Evolutionary conservation across 2,888 invertebrate genomes (phyloP).

Genomic region (Dynastes grantii): DNA sequence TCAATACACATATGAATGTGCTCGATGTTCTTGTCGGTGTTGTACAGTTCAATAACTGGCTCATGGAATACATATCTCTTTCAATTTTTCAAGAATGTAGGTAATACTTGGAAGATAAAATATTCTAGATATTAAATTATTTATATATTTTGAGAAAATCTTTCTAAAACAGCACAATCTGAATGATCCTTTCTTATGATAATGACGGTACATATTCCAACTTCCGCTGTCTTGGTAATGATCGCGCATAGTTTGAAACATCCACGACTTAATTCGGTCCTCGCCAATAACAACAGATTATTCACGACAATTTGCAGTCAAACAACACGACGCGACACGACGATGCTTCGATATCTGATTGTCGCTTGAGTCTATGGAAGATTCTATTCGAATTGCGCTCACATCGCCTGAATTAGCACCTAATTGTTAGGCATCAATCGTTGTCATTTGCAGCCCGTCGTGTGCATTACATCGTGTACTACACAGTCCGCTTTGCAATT

Average conservation of each 20-base stretch:
- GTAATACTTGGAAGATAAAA: too few species aligned
- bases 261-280: neutral
- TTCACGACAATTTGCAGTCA: conserved; percentile 39
- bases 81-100: too few species aligned
- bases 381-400: conserved; percentile 33
- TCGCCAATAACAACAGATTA: neutral
- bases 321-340: conserved; percentile 14
- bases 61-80: too few species aligned
- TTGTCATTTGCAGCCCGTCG: conserved; percentile 21
- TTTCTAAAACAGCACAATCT: too few species aligned
- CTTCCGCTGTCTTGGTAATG: neutral
- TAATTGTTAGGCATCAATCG: conserved; percentile 40
- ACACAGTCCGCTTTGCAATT: neutral
- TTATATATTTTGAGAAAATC: too few species aligned
- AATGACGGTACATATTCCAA: too few species aligned
- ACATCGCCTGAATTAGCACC: conserved; percentile 30
- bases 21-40: too few species aligned
- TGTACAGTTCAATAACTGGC: too few species aligned
- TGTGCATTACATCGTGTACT: neutral
- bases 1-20: too few species aligned
- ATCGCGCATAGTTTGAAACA: neutral
- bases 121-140: too few species aligned
- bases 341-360: conserved; percentile 21
- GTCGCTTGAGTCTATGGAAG: conserved; percentile 37
- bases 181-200: too few species aligned